A percentile compares a stretch with the other conserved stretches of the same genome.
Conservation (phyloP, 2,888 invertebrate genomes). For the Philopedon plagiatum region DNA sequence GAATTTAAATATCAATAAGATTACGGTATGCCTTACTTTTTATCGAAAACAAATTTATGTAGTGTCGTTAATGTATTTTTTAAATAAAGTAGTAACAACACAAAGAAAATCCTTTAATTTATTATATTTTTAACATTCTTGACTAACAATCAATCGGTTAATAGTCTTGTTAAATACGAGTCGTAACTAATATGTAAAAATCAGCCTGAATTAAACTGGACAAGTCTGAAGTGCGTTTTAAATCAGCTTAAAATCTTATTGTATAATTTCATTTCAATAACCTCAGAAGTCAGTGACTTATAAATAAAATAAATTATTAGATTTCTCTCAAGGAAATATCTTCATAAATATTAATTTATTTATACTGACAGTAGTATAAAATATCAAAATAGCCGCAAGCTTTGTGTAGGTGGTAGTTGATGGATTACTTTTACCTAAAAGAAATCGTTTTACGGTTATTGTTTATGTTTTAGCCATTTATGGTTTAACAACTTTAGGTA, state of each 20-base stretch:
- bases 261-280: not conserved
- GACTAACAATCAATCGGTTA: too few relatives aligned
- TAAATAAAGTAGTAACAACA: too few relatives aligned
- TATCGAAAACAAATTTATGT: too few relatives aligned
- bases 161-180: not conserved
- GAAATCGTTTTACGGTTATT: conserved; percentile 24
- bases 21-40: too few relatives aligned
- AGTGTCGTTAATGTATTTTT: too few relatives aligned
- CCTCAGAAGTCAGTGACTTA: conserved; percentile 6
- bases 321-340: conserved; percentile 7
- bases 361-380: not conserved
- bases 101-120: too few relatives aligned
- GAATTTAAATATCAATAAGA: too few relatives aligned
- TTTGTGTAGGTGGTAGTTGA: conserved; percentile 13
- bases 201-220: not conserved
- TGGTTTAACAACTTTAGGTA: not conserved
- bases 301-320: not conserved
- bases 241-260: not conserved
- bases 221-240: not conserved
- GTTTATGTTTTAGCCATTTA: conserved; percentile 31
- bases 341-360: conserved; percentile 4
- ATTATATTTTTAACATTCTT: too few relatives aligned
- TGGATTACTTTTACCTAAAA: conserved; percentile 24
- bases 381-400: conserved; percentile 4
- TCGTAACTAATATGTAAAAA: not conserved